phyloP scores from a whole-genome alignment of 2,797 vertebrate genomes.

The Phaenicophaeus curvirostris region DNA sequence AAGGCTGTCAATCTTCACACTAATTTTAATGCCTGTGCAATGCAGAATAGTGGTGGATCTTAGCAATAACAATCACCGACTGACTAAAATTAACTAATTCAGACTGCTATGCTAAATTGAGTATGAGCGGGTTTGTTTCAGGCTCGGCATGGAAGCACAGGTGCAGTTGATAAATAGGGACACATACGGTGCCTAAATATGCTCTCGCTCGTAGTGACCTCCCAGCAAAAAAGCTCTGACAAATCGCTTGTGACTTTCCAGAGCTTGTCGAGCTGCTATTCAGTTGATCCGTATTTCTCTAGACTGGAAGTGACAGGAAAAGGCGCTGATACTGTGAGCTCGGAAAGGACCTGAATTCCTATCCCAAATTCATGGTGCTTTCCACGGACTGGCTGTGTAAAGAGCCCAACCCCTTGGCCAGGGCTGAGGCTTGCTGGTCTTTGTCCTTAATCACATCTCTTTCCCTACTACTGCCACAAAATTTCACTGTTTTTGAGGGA shows the following conservation, averaged over 20 bases:
- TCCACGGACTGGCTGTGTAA: neutral
- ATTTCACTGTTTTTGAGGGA: neutral
- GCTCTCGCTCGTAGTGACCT: neutral
- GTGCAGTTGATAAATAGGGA: conserved; percentile 60
- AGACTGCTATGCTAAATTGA: conserved; percentile 58
- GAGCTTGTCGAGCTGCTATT: conserved; percentile 20
- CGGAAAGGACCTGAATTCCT: neutral
- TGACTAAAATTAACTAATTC: conserved; percentile 71
- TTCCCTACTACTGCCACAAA: neutral
- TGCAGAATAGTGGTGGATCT: conserved; percentile 55
- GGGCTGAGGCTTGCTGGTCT: neutral
- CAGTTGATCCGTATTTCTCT: conserved; percentile 36
- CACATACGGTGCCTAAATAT: conserved; percentile 57
- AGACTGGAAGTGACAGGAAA: conserved; percentile 39
- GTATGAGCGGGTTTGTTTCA: conserved; percentile 55
- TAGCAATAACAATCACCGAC: conserved; percentile 43
- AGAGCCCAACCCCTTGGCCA: neutral
- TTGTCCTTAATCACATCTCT: neutral
- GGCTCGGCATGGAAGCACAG: conserved; percentile 55
- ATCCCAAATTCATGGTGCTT: neutral
- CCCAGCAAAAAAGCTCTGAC: conserved; percentile 45
- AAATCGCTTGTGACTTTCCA: conserved; percentile 59
- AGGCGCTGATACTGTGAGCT: neutral
- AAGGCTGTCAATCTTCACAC: conserved; percentile 57
- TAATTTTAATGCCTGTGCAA: conserved; percentile 60